These are phyloP conservation scores for Monopis laevigella DNA, from an alignment of 2,888 invertebrate species.

Conservation along the genomic window DNA sequence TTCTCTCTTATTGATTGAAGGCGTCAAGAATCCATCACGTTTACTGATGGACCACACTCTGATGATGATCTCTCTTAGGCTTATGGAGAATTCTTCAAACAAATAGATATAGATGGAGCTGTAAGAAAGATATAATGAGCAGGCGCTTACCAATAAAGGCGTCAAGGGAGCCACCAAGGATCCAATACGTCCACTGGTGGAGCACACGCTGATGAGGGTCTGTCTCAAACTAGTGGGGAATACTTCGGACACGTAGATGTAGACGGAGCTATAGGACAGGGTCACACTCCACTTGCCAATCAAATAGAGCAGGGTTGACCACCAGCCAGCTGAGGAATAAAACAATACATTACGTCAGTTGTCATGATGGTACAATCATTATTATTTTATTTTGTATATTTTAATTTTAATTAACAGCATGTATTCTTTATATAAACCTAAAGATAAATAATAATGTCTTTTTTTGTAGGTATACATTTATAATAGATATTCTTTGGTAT, in stretches of 20 bases:
- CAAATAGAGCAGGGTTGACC: conserved; percentile 68
- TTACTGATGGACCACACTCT: conserved; percentile 75
- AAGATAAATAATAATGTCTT: too few relatives aligned
- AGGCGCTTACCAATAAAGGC: conserved; percentile 72
- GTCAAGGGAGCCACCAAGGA: conserved; percentile 74
- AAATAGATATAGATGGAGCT: conserved; percentile 74
- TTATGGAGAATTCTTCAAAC: conserved; percentile 75
- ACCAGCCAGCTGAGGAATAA: conserved; percentile 47
- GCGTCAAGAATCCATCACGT: conserved; percentile 72
- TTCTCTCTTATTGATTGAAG: too few relatives aligned
- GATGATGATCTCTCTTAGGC: conserved; percentile 72
- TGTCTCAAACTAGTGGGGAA: conserved; percentile 75
- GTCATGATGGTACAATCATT: too few relatives aligned
- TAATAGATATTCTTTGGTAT: too few relatives aligned
- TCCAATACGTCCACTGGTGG: conserved; percentile 73
- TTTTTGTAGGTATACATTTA: too few relatives aligned
- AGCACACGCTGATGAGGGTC: conserved; percentile 73
- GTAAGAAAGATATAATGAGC: too few relatives aligned
- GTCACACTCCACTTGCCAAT: conserved; percentile 74
- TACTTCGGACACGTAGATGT: conserved; percentile 75
- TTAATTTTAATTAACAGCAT: too few relatives aligned
- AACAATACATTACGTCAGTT: conserved; percentile 21
- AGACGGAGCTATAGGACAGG: conserved; percentile 71
- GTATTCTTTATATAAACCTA: too few relatives aligned
- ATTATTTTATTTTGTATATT: too few relatives aligned